Evolutionary conservation across 2,888 invertebrate genomes (phyloP).

Genomic region (Pristionchus japonicus): DNA sequence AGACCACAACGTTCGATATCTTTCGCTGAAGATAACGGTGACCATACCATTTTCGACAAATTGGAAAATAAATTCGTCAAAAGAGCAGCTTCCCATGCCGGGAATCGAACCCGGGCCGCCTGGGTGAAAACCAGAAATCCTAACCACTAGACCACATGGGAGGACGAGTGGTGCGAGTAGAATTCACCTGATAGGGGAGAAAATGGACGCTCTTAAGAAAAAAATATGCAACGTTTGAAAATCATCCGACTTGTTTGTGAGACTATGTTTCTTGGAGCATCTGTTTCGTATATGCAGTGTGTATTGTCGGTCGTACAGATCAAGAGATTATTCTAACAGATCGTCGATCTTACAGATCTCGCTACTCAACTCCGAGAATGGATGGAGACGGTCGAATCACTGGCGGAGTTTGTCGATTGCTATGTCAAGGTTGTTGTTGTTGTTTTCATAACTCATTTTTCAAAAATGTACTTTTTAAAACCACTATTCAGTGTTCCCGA

Average conservation of each 20-base stretch:
- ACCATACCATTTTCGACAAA: too few relatives aligned
- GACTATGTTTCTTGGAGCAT: too few relatives aligned
- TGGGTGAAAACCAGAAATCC: conserved; percentile 74
- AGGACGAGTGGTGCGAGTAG: too few relatives aligned
- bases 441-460: neutral
- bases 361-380: conserved; percentile 53
- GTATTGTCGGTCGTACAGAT: too few relatives aligned
- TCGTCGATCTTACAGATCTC: conserved; percentile 36
- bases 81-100: conserved; percentile 64
- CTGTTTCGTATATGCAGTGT: too few relatives aligned
- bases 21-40: neutral
- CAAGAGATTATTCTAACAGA: too few relatives aligned
- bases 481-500: conserved; percentile 85
- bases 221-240: too few relatives aligned
- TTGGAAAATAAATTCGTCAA: too few relatives aligned
- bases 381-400: conserved; percentile 58
- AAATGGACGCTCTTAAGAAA: too few relatives aligned
- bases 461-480: conserved; percentile 80
- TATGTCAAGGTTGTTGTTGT: conserved; percentile 21
- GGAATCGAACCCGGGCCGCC: conserved; percentile 74
- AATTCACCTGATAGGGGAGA: too few relatives aligned
- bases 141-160: conserved; percentile 73
- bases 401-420: conserved; percentile 55
- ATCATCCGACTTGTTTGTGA: too few relatives aligned
- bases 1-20: neutral